A percentile compares a stretch with the other conserved stretches of the same genome.
Conservation (phyloP, 2,888 invertebrate genomes). For the Esperia sulphurella region DNA sequence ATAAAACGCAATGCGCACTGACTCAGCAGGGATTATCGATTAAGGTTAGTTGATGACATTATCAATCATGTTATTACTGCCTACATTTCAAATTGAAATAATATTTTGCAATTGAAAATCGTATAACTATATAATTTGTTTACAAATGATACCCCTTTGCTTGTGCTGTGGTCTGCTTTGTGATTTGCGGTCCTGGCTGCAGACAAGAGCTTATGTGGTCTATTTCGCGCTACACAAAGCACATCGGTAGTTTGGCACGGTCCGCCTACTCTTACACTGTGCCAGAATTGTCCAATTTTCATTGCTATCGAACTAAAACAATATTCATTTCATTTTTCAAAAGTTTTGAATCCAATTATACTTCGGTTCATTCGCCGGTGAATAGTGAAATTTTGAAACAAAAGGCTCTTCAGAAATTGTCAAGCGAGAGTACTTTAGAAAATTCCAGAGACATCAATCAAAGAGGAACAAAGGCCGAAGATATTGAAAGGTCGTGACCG, state of each 20-base stretch:
- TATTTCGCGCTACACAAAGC: constrained; percentile 47
- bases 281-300: constrained; percentile 41
- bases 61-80: no score
- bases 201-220: constrained; percentile 27
- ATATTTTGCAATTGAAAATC: not conserved
- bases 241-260: constrained; percentile 53
- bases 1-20: not conserved
- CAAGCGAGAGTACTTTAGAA: constrained; percentile 10
- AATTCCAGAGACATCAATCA: constrained; percentile 49
- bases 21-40: not conserved
- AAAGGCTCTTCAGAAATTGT: constrained; percentile 31
- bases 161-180: not conserved
- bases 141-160: not conserved
- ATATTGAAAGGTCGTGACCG: constrained; percentile 25
- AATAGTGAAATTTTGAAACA: constrained; percentile 34
- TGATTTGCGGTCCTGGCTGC: constrained; percentile 15
- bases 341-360: constrained; percentile 33
- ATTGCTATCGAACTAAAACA: constrained; percentile 45
- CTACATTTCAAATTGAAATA: no score
- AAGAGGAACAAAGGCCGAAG: constrained; percentile 36
- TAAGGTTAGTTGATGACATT: no score
- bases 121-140: not conserved
- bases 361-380: constrained; percentile 26
- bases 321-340: constrained; percentile 31
- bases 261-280: constrained; percentile 26